Conservation (phyloP, 2,797 vertebrate species). For the Hyperoplus lanceolatus region DNA sequence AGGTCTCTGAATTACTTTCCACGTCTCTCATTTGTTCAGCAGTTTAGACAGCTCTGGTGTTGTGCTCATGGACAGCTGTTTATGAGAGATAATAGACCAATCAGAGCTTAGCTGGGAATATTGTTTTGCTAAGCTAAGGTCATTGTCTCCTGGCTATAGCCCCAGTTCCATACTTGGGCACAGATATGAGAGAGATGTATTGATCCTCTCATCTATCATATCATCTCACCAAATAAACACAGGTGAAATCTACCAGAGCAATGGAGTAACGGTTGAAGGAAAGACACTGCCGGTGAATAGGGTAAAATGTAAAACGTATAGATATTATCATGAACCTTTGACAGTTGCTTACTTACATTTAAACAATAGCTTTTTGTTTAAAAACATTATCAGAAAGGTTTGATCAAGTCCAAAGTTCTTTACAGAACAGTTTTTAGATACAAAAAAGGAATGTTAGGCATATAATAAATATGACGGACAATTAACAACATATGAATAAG, state of each 20-base stretch:
- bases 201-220: neutral
- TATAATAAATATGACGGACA: no score
- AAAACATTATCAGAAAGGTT: no score
- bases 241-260: slow-evolving; percentile 4
- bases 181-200: neutral
- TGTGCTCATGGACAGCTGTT: neutral
- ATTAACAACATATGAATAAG: no score
- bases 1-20: neutral
- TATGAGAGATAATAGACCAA: slow-evolving; percentile 7
- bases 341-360: no score
- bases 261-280: neutral
- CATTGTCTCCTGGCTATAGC: neutral
- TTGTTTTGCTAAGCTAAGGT: neutral
- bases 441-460: no score
- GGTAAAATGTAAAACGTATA: no score
- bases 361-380: no score
- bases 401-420: no score
- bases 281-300: no score
- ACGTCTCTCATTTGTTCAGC: neutral
- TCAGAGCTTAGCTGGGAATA: neutral
- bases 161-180: neutral
- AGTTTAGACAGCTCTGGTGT: neutral
- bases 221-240: neutral
- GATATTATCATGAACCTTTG: no score
- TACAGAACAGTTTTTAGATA: no score